phyloP scores from a whole-genome alignment of 2,888 invertebrate genomes.

The Meteorus colon region DNA sequence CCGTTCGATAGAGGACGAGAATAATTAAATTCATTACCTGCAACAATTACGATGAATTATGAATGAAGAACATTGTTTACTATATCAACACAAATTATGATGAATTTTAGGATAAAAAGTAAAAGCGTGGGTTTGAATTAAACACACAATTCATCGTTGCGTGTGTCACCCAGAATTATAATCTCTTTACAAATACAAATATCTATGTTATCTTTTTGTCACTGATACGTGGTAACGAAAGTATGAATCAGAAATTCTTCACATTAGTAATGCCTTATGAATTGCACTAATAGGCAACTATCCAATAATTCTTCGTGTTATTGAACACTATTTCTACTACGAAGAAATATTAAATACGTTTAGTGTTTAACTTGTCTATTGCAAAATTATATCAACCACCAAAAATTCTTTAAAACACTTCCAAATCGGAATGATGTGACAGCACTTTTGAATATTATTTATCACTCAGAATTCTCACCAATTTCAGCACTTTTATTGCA shows the following conservation, averaged over 20 bases:
- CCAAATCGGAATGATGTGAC: not conserved
- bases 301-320: not conserved
- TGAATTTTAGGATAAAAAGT: not conserved
- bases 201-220: constrained; percentile 58
- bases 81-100: not conserved
- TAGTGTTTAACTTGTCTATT: too few relatives aligned
- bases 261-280: constrained; percentile 28
- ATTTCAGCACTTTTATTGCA: constrained; percentile 86
- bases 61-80: not conserved
- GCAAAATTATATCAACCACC: too few relatives aligned
- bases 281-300: constrained; percentile 2
- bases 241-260: constrained; percentile 40
- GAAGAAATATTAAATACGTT: too few relatives aligned
- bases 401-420: too few relatives aligned
- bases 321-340: not conserved
- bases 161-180: constrained; percentile 53
- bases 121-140: not conserved
- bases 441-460: not conserved
- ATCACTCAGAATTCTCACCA: constrained; percentile 78
- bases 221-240: constrained; percentile 45
- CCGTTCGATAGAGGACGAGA: constrained; percentile 86
- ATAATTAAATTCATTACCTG: constrained; percentile 89
- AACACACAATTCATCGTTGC: constrained; percentile 34
- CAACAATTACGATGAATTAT: constrained; percentile 55
- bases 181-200: constrained; percentile 64